Percentiles rank a stretch among this genome's conserved stretches.
Evolutionary conservation across 1,140 invertebrate species (phyloP).

Genomic region (Tetramorium alpestre): DNA sequence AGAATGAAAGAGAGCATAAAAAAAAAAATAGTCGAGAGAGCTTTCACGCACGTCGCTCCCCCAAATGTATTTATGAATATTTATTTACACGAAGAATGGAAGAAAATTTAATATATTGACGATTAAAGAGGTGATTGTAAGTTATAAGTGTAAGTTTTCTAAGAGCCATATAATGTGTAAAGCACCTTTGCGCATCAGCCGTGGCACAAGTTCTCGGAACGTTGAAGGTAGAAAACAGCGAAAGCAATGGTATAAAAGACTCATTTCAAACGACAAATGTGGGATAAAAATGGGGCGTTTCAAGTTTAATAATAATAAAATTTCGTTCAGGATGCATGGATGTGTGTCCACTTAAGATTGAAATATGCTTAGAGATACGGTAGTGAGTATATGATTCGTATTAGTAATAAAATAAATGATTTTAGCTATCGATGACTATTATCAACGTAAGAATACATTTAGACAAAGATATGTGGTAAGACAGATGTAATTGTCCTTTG

Average conservation of each 20-base stretch:
- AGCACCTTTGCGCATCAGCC: constrained; percentile 49
- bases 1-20: background rate
- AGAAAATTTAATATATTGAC: constrained; percentile 83
- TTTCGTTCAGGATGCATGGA: constrained; percentile 62
- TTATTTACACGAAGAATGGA: constrained; percentile 77
- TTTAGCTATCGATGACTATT: constrained; percentile 81
- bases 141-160: constrained; percentile 79
- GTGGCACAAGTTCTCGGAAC: constrained; percentile 39
- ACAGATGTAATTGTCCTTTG: constrained; percentile 85
- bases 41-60: constrained; percentile 55
- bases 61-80: constrained; percentile 79
- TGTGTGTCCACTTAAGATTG: constrained; percentile 52
- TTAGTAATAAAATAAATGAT: constrained; percentile 78
- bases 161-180: constrained; percentile 71
- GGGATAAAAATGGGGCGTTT: constrained; percentile 19
- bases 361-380: constrained; percentile 79
- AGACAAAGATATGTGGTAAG: constrained; percentile 82
- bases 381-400: constrained; percentile 74
- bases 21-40: constrained; percentile 37
- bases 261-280: constrained; percentile 12
- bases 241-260: constrained; percentile 69
- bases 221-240: constrained; percentile 51
- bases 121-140: constrained; percentile 76
- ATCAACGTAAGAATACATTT: constrained; percentile 82
- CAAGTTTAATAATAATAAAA: constrained; percentile 48